Conservation (phyloP, 92 coral and sea anemone species). For the Parazoanthus darwini region DNA sequence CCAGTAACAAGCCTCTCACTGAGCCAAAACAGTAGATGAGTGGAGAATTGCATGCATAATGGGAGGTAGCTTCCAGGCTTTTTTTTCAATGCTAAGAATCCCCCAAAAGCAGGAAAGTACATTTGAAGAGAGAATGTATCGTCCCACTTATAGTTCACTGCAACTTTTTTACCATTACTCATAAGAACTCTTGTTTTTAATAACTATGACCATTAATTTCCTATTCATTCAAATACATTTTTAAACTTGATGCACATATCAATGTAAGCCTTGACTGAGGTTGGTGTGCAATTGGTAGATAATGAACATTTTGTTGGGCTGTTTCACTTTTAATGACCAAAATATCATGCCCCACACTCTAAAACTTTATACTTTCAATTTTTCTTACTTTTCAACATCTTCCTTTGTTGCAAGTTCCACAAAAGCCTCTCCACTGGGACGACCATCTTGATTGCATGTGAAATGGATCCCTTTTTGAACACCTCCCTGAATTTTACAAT, state of each 20-base stretch:
- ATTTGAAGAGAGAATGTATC: neutral
- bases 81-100: conserved; percentile 12
- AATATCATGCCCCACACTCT: too few species aligned
- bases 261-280: too few species aligned
- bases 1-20: too few species aligned
- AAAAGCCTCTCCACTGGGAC: conserved; percentile 98
- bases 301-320: too few species aligned
- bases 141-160: neutral
- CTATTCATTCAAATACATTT: too few species aligned
- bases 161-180: too few species aligned
- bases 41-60: neutral
- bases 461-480: conserved; percentile 82
- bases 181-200: too few species aligned
- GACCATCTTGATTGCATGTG: conserved; percentile 85
- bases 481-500: conserved; percentile 79
- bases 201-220: too few species aligned
- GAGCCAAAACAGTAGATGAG: too few species aligned
- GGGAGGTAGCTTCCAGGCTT: conserved; percentile 11
- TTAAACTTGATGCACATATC: too few species aligned
- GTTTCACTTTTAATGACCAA: too few species aligned
- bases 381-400: conserved; percentile 76
- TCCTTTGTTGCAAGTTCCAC: conserved; percentile 78
- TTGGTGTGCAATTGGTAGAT: too few species aligned
- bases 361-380: neutral
- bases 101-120: conserved; percentile 16